Evolutionary conservation across 2,113 vertebrate genomes (phyloP), one percentile per base, ranked within the genome.

Genomic region (Chionomys nivalis): DNA sequence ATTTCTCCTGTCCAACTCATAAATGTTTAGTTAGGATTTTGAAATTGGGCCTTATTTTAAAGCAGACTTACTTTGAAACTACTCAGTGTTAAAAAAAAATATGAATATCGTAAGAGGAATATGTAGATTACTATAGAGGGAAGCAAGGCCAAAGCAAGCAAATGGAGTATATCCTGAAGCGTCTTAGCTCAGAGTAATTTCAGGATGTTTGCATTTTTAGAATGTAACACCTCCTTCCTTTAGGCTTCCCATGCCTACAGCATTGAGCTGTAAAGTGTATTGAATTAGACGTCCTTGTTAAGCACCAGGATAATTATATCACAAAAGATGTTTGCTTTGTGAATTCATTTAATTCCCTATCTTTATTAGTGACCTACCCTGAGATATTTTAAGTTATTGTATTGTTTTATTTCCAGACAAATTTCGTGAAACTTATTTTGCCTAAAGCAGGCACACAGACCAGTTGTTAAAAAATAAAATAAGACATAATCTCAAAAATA

Each of bases 381-480:
- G 77, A 66, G 79, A 81, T 96, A 94, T 90, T 94, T 96, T 95
- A 96, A 88, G 68, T 89, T 75, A 95, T 95, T 97, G 70, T 75
- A 95, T 95, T 97, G 83, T 88, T 96, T 96, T 96, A 92, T 95
- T 90, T 93, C 93, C 52, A 82, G 92, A 94, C 79, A 94, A 68
- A 93, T 96, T 97, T 92, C 52, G 12, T 90, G 33, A 81, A 94
- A 95, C n/a, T 93, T 94, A 83, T 93, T 96, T 97, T 96, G 92
- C 95, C 88, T 95, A 79, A 97, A 96, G 94, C 85, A 94, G 58
- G 31, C 76, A 93, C 72, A 95, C 28, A 90, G 87, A 90, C 95
- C 47, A 89, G 49, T 90, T 93, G 39, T 93, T 91, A 88, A 93
- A 96, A n/a, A 47, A 63, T 31, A 12, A 94, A 95, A 70, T 42